Base-by-base conservation (phyloP, 64 coral and sea anemone genomes). In the Actinia tenebrosa region DNA sequence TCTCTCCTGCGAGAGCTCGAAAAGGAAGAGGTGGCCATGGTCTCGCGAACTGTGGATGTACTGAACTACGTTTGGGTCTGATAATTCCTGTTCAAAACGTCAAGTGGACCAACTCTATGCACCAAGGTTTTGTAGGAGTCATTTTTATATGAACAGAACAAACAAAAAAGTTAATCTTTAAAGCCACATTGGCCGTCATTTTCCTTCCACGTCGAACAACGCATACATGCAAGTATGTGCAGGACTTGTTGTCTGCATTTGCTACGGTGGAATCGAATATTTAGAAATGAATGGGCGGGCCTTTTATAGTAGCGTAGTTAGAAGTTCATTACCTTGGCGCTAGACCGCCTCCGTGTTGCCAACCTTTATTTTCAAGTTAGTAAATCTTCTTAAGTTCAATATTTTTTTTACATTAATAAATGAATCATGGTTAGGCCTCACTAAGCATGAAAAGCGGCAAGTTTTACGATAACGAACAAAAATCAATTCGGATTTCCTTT, bases 101-200 rank as follows among this genome's bases (percentile, higher is more conserved):
- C 50, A 53, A 81, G 44, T 20, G 18, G 50, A 81, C 19, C 50
- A 45, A 19, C 44, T 53, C 43, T 50, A 81, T 20, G 22, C 79
- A 81, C 45, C 45, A 81, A 81, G 43, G 79, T 81, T 81, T 81
- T 81, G 79, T 81, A 81, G 79, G 79, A 81, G 44, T 53, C 79
- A 81, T 81, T 81, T 81, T 81, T 81, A 81, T 81, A 81, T 81
- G 50, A 81, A 80, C 77, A 79, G 77, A 45, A 79, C 63, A 75
- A 42, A 75, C n/a, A 75, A 58, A 23, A 18, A 15, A 75, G 23
- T 75, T 75, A 3, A 42, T 42, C 69, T 75, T 75, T 75, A 37
- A 58, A 75, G 69, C 69, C 69, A 75, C 2, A 14, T 75, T 42
- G 69, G 69, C 69, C 69, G 3, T 75, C 27, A 16, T 75, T 75